Base-by-base conservation (phyloP, 2,113 vertebrate genomes). In the Peromyscus californicus region DNA sequence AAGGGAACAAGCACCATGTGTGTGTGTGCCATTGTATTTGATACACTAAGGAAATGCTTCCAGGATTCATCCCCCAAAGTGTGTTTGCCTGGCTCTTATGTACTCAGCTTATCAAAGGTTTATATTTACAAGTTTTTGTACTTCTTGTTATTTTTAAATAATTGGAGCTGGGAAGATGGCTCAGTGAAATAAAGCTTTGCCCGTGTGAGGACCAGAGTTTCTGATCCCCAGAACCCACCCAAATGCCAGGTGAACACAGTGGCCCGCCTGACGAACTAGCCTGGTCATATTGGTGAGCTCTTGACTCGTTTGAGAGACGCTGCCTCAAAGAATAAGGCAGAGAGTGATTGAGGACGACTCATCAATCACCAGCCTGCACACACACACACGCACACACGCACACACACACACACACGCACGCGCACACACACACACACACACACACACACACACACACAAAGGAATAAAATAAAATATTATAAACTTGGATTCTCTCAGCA, bases 31-130 rank as follows among this genome's bases (percentile, higher is more conserved):
- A 74, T 94, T 97, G 83, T 97, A 45, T 94, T 80, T 48, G 33
- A 22, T 86, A 78, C 63, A 89, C 57, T 51, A 85, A 78, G 39
- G 93, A 97, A 86, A 69, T 91, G 31, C 48, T 65, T 93, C 94
- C 48, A 87, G 95, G 96, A 97, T 87, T 94, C 91, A 95, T 96
- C 93, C 89, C 80, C 61, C 45, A 42, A 42, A 89, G 39, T 74
- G 31, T 96, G 80, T 48, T 80, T 95, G 57, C 70, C 93, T 78
- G 82, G 48, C 86, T 97, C 33, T 19, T 78, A 45, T 74, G 2
- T 78, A 61, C 24, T 94, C 82, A 75, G 31, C 89, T 84, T 93
- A 84, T 61, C 74, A 95, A 42, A 96, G 59, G 22, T 42, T 96
- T 93, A 59, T 82, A 69, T 89, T 97, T 94, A 87, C 75, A 72